Conservation (phyloP, 2,797 vertebrate species). For the Pangasius krempfi region DNA sequence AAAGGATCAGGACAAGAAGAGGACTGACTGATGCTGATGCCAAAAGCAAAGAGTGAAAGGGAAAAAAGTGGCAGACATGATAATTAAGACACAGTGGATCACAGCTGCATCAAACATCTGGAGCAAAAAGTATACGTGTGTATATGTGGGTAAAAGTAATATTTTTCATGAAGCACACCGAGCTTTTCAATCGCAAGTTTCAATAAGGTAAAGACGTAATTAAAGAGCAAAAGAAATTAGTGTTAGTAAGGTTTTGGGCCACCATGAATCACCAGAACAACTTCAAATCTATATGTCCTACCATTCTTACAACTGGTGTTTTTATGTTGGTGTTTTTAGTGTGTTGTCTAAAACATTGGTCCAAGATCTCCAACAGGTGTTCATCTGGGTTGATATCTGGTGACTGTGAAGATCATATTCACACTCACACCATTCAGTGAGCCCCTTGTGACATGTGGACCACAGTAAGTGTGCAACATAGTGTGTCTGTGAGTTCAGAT, state of each 20-base stretch:
- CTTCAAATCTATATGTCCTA: not conserved
- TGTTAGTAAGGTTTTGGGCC: not conserved
- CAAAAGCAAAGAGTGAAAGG: conserved; percentile 19
- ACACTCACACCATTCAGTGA: not conserved
- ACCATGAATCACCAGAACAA: not conserved
- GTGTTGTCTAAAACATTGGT: not conserved
- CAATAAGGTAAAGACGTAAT: not conserved
- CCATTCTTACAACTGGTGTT: not conserved
- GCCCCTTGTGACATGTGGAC: not conserved
- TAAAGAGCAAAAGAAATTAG: not conserved
- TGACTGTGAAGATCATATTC: not conserved
- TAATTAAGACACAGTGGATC: conserved; percentile 38
- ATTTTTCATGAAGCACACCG: not conserved
- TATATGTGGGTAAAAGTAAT: not conserved
- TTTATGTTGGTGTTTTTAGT: not conserved
- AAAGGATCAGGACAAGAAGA: conserved; percentile 19
- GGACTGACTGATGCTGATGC: conserved; percentile 25
- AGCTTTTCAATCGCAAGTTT: not conserved
- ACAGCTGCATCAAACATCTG: conserved; percentile 35
- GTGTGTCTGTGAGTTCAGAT: not conserved
- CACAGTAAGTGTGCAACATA: not conserved
- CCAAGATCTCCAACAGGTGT: not conserved
- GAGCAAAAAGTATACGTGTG: conserved; percentile 6
- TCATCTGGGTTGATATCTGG: not conserved
- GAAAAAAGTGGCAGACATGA: conserved; percentile 11